Evolutionary conservation across 1,140 invertebrate genomes (phyloP).

Genomic region (Magallana angulata): DNA sequence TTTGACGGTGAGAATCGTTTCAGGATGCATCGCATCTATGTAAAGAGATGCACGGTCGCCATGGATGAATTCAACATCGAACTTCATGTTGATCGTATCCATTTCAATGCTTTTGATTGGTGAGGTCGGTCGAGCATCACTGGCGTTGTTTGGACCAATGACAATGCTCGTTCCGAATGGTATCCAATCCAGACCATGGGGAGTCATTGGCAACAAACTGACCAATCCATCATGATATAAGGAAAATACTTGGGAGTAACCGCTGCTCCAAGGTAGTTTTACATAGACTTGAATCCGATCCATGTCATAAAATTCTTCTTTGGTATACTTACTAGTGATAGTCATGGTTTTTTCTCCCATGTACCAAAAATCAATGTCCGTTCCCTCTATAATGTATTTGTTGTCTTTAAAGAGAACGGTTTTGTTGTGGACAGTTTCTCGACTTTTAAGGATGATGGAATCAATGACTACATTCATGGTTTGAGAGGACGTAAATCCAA

Average conservation of each 20-base stretch:
- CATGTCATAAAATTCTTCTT: slow-evolving; percentile 34
- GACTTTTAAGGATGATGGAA: slow-evolving; percentile 45
- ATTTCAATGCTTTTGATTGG: slow-evolving; percentile 59
- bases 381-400: slow-evolving; percentile 55
- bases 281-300: slow-evolving; percentile 57
- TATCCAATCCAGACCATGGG: slow-evolving; percentile 54
- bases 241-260: slow-evolving; percentile 55
- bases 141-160: slow-evolving; percentile 56
- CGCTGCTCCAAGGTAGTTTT: slow-evolving; percentile 57
- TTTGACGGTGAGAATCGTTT: slow-evolving; percentile 54
- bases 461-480: slow-evolving; percentile 23
- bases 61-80: slow-evolving; percentile 57
- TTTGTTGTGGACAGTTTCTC: slow-evolving; percentile 53
- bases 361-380: slow-evolving; percentile 65
- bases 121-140: slow-evolving; percentile 42
- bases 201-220: slow-evolving; percentile 50
- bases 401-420: slow-evolving; percentile 45
- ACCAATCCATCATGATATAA: slow-evolving; percentile 57
- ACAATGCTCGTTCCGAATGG: slow-evolving; percentile 64
- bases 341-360: slow-evolving; percentile 57
- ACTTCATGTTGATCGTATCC: slow-evolving; percentile 48
- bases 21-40: slow-evolving; percentile 47
- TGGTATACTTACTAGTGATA: slow-evolving; percentile 16
- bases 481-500: slow-evolving; percentile 34
- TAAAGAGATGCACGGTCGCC: slow-evolving; percentile 38